Evolutionary conservation across 2,888 invertebrate species (phyloP), one percentile per base, ranked within the genome.

Genomic region (Napeogenes inachia): DNA sequence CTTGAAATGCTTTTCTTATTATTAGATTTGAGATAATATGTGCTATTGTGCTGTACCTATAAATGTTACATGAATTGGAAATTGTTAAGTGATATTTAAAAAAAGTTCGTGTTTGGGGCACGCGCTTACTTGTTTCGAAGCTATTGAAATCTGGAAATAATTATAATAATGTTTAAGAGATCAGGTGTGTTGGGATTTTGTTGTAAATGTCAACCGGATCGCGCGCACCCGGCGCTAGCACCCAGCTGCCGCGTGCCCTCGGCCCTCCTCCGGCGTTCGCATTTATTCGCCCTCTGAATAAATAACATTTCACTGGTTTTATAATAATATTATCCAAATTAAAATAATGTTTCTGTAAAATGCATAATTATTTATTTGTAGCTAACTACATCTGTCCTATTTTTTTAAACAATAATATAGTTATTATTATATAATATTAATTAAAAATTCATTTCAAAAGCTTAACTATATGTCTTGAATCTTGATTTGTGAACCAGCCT

Each of bases 181-280:
- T 89, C 88, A 89, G 89, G 89, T 89, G 87, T 82, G 89, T 79
- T 74, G 77, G 81, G 87, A 87, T 88, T 89, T 87, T 50, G 50
- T 80, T 84, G 62, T 81, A 70, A 85, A 85, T 87, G 86, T 87
- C 87, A 84, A 84, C 81, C 77, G 82, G 81, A 75, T 80, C 71
- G 75, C 70, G 78, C 76, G 82, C 89, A 88, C 84, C 88, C 88
- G 78, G 76, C 72, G 54, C 67, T 30, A 74, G 75, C 81, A 79
- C 80, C 87, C 89, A 87, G 89, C 89, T 87, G 89, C 80, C 78
- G 70, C 64, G 69, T 70, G 75, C 81, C 85, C 73, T 73, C 70
- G 65, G 73, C 74, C 74, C 74, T 73, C 73, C 81, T 77, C 80
- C 79, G 65, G 64, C 62, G 55, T 57, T 76, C 77, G 63, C 21